Conservation (phyloP, 1,140 invertebrate species). For the Drosophila oshimai region DNA sequence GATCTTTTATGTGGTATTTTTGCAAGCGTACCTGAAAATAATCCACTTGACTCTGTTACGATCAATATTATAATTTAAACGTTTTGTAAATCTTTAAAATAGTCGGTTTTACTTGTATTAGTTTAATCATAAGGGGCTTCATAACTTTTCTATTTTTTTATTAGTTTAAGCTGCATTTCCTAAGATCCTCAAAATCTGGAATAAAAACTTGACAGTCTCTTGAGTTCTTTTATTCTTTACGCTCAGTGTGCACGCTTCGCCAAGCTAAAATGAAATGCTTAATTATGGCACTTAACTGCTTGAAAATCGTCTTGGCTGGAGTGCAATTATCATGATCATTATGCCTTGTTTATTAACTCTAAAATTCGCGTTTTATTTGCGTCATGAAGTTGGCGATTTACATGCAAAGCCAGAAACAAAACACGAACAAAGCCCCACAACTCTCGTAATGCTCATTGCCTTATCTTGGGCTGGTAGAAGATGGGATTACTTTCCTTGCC, state of each 20-base stretch:
- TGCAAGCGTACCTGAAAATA: too few relatives aligned
- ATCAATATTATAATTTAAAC: too few relatives aligned
- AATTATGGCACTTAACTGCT: conserved; percentile 71
- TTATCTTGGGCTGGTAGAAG: conserved; percentile 20
- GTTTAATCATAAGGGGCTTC: too few relatives aligned
- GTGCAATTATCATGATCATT: conserved; percentile 76
- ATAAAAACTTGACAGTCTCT: too few relatives aligned
- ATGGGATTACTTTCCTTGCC: conserved; percentile 9
- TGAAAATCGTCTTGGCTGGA: conserved; percentile 65
- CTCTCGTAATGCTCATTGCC: conserved; percentile 29
- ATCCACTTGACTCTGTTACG: too few relatives aligned
- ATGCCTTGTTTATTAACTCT: conserved; percentile 77
- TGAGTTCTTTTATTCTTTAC: neutral
- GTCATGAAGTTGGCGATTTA: conserved; percentile 56
- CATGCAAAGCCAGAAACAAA: conserved; percentile 13
- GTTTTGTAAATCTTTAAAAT: too few relatives aligned
- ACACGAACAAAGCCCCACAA: conserved; percentile 20
- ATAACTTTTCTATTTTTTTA: too few relatives aligned
- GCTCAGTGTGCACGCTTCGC: conserved; percentile 14
- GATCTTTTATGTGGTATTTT: too few relatives aligned
- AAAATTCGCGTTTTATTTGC: conserved; percentile 72
- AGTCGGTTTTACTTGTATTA: too few relatives aligned
- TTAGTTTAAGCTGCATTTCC: too few relatives aligned
- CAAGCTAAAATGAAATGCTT: conserved; percentile 58
- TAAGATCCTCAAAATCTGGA: too few relatives aligned